These are phyloP conservation scores for Tauraco erythrolophus DNA, from an alignment of 2,113 vertebrate species.

Conservation along the genomic window DNA sequence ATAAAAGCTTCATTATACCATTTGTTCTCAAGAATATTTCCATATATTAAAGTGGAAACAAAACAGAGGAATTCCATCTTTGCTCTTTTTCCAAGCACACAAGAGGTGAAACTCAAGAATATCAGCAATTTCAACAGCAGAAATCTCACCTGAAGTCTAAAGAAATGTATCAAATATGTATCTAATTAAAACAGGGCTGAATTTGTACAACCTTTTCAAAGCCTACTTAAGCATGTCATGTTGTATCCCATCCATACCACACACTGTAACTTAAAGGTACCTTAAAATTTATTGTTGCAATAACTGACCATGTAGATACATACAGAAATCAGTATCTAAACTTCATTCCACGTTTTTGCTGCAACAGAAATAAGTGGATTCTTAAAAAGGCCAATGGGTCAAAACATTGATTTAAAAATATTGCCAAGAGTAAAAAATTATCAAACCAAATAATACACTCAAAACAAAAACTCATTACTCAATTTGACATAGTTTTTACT, in stretches of 20 bases:
- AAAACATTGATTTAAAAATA: neutral
- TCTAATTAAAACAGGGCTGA: neutral
- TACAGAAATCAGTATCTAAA: neutral
- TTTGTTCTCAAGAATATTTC: neutral
- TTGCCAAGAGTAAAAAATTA: neutral
- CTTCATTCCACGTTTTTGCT: neutral
- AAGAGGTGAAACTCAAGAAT: neutral
- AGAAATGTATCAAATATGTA: neutral
- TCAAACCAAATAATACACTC: neutral
- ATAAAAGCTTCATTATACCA: neutral
- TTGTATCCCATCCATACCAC: neutral
- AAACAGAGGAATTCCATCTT: neutral
- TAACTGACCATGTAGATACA: neutral
- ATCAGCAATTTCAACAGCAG: neutral
- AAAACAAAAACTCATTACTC: neutral
- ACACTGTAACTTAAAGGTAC: neutral
- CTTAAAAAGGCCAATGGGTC: neutral
- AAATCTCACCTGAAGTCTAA: neutral
- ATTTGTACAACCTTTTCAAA: neutral
- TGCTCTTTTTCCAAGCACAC: neutral
- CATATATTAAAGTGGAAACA: neutral
- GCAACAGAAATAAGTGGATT: neutral
- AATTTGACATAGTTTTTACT: neutral
- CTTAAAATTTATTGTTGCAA: neutral
- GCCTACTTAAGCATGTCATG: neutral